These are phyloP conservation scores for Cydia amplana DNA, from an alignment of 1,140 invertebrate species.

Conservation along the genomic window DNA sequence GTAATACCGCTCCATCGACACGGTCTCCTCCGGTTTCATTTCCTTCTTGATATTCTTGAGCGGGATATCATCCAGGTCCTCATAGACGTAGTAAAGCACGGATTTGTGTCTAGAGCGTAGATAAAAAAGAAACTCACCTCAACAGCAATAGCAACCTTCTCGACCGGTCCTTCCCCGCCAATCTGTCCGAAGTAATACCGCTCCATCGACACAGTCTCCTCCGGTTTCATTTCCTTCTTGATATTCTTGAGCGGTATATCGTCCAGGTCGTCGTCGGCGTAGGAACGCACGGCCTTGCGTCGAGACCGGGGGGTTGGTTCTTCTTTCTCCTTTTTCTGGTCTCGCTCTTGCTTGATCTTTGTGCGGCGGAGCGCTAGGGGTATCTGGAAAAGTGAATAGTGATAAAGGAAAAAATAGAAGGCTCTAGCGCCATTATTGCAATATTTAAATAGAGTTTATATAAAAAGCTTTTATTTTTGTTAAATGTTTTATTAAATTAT, in stretches of 20 bases:
- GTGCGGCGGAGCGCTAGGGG: conserved; percentile 62
- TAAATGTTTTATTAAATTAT: too few relatives aligned
- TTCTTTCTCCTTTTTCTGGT: conserved; percentile 49
- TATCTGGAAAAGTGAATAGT: conserved; percentile 43
- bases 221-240: conserved; percentile 71
- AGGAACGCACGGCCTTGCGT: conserved; percentile 53
- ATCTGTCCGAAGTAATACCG: conserved; percentile 82
- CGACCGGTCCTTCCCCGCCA: conserved; percentile 50
- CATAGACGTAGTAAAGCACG: conserved; percentile 56
- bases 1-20: conserved; percentile 81
- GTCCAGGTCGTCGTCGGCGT: conserved; percentile 67
- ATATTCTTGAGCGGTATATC: conserved; percentile 73
- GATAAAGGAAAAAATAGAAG: neutral
- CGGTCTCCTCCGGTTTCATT: conserved; percentile 63
- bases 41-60: conserved; percentile 77
- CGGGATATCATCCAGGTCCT: conserved; percentile 67
- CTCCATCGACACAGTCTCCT: conserved; percentile 75
- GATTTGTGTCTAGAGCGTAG: conserved; percentile 50
- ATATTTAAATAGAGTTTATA: too few relatives aligned
- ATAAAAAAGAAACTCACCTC: conserved; percentile 51
- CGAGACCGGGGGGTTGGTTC: conserved; percentile 41
- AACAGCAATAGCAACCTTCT: conserved; percentile 63
- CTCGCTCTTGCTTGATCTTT: conserved; percentile 68
- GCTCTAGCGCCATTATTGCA: neutral
- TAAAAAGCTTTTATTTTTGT: too few relatives aligned